phyloP scores from a whole-genome alignment of 1,140 invertebrate genomes.

The Drosophila mauritiana region DNA sequence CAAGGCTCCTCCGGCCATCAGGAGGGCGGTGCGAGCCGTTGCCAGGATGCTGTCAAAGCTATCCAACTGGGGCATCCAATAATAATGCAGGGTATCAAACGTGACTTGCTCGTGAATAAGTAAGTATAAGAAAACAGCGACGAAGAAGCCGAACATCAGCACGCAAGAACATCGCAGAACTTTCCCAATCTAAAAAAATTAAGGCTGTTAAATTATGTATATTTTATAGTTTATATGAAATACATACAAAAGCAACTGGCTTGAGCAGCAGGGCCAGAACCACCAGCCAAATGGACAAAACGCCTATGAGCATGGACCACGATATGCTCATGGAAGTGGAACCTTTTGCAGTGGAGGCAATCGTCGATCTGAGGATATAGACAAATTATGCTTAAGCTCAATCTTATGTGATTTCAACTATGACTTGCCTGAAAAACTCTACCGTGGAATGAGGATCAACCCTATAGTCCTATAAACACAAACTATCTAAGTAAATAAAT shows the following conservation, averaged over 20 bases:
- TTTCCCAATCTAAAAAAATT: constrained; percentile 66
- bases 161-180: constrained; percentile 65
- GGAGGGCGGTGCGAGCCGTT: constrained; percentile 47
- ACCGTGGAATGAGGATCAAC: constrained; percentile 68
- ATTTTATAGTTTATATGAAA: neutral
- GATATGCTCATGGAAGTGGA: constrained; percentile 48
- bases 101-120: constrained; percentile 51
- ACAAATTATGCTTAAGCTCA: neutral
- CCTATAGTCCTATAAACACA: constrained; percentile 6
- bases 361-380: constrained; percentile 37
- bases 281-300: constrained; percentile 63
- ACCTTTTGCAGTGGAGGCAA: constrained; percentile 56
- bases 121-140: constrained; percentile 62
- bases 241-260: constrained; percentile 63
- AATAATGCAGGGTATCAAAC: constrained; percentile 35
- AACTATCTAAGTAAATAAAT: too few relatives aligned
- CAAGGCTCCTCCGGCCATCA: constrained; percentile 65
- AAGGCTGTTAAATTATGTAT: neutral
- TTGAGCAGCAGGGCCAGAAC: constrained; percentile 56
- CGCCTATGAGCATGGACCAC: constrained; percentile 59
- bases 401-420: too few relatives aligned
- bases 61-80: constrained; percentile 49
- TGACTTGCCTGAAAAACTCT: constrained; percentile 72
- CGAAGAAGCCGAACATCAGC: constrained; percentile 67
- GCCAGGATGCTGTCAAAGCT: constrained; percentile 33